These are phyloP conservation scores for Neosilurus hyrtlii DNA, from an alignment of 2,797 vertebrate genomes.

Conservation along the genomic window DNA sequence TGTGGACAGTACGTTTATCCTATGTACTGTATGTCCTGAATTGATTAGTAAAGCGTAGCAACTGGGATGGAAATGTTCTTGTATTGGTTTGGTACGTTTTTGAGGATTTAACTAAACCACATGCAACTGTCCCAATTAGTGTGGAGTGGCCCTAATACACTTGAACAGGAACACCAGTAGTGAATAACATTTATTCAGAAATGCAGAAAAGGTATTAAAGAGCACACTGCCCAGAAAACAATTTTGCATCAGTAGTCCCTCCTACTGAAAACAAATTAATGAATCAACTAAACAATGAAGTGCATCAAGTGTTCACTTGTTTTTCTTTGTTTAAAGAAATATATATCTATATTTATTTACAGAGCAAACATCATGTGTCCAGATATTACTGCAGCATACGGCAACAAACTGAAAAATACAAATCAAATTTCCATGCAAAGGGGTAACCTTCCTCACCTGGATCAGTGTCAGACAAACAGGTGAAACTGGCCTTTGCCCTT, in stretches of 20 bases:
- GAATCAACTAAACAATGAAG: not conserved
- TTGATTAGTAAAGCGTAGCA: no score
- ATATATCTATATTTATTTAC: not conserved
- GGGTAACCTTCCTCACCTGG: conserved; percentile 64
- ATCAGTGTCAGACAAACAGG: conserved; percentile 75
- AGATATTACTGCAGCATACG: not conserved
- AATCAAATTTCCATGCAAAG: conserved; percentile 1
- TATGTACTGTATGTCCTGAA: no score
- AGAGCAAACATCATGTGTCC: not conserved
- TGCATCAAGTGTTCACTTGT: not conserved
- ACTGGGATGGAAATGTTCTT: no score
- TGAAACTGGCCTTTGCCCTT: conserved; percentile 71
- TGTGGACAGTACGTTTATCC: no score
- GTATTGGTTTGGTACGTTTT: no score
- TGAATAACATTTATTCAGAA: not conserved
- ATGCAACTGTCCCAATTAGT: no score
- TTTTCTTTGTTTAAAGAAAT: not conserved
- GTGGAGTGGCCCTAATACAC: no score
- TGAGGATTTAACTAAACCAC: no score
- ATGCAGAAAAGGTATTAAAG: not conserved
- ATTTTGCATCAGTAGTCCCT: not conserved
- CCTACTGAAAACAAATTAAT: not conserved
- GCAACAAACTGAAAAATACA: not conserved
- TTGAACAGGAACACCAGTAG: not conserved
- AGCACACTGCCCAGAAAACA: no score